These are phyloP conservation scores for Macropus fuliginosus DNA, from an alignment of 2,797 vertebrate species.

Conservation along the genomic window DNA sequence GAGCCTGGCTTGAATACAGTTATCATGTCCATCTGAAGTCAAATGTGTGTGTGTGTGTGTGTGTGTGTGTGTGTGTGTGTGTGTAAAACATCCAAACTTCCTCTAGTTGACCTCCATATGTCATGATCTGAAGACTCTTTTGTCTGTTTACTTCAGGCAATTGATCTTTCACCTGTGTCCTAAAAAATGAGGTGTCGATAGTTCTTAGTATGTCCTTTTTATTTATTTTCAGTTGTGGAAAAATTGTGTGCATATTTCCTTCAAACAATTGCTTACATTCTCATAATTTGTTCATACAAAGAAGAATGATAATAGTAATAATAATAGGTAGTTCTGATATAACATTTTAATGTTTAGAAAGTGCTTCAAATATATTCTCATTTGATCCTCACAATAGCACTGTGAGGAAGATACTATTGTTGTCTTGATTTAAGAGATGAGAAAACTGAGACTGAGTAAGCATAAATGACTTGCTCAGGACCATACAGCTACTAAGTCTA, in stretches of 20 bases:
- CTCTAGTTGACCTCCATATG: neutral
- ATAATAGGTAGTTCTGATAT: neutral
- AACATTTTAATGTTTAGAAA: neutral
- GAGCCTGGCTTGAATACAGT: neutral
- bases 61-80: neutral
- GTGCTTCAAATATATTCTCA: neutral
- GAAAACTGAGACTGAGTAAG: neutral
- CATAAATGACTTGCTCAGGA: neutral
- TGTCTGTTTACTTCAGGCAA: neutral
- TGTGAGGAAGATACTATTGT: neutral
- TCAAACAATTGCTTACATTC: neutral
- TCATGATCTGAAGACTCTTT: neutral
- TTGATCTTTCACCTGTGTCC: neutral
- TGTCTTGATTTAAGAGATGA: neutral
- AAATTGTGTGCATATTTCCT: too few species aligned
- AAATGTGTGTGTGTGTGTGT: neutral
- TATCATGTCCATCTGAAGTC: neutral
- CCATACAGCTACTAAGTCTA: neutral
- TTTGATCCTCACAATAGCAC: neutral
- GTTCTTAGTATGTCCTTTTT: neutral
- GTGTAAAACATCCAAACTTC: neutral
- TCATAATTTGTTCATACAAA: neutral
- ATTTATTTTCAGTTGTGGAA: neutral
- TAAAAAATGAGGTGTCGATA: neutral
- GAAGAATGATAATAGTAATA: neutral